Evolutionary conservation across 1,140 invertebrate species (phyloP).

Genomic region (Anastrepha obliqua): DNA sequence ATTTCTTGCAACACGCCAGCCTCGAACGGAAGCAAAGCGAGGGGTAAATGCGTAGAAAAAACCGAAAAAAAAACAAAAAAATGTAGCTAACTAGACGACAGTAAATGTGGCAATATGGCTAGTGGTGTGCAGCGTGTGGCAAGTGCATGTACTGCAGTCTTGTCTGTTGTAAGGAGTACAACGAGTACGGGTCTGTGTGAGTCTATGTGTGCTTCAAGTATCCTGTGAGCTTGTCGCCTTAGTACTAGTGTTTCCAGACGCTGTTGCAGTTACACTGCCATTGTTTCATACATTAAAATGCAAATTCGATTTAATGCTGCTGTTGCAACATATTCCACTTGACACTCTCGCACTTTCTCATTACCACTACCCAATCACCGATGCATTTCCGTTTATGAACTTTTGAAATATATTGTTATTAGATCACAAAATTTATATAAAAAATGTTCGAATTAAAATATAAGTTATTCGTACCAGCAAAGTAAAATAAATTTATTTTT

Average conservation of each 20-base stretch:
- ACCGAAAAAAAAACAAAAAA: background rate
- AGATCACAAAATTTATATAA: constrained; percentile 29
- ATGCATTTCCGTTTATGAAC: background rate
- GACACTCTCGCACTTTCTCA: background rate
- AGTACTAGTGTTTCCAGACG: background rate
- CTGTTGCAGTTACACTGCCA: background rate
- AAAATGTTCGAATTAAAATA: constrained; percentile 13
- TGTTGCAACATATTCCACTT: background rate
- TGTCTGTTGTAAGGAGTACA: background rate
- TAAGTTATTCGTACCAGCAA: background rate
- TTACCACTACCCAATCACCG: background rate
- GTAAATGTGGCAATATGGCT: constrained; percentile 27
- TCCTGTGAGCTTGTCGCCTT: background rate
- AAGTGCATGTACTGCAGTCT: background rate
- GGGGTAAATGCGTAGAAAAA: constrained; percentile 23
- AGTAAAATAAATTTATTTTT: background rate
- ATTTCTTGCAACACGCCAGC: constrained; percentile 1
- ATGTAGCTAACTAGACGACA: background rate
- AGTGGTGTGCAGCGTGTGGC: constrained; percentile 11
- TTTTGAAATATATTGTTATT: constrained; percentile 33
- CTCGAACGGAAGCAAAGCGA: background rate
- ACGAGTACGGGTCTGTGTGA: background rate
- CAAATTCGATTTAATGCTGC: constrained; percentile 40
- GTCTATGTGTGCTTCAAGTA: background rate
- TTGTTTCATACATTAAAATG: constrained; percentile 47